Conservation (phyloP, 92 coral and sea anemone species). For the Epizoanthus illoricatus region DNA sequence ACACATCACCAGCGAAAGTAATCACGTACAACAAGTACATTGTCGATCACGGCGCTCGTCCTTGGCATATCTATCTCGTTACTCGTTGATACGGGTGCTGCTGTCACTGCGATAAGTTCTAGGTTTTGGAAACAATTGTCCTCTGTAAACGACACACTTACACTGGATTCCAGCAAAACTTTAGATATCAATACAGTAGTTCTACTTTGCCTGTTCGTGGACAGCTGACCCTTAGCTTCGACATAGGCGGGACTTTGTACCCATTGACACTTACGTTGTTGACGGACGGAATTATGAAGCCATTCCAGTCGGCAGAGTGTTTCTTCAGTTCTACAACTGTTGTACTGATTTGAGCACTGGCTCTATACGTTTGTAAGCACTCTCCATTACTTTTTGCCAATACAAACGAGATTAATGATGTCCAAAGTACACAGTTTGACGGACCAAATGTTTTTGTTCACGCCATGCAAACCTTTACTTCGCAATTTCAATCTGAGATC, state of each 20-base stretch:
- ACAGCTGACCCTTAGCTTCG: not conserved
- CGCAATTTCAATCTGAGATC: constrained; percentile 44
- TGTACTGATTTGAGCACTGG: constrained; percentile 10
- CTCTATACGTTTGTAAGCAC: not conserved
- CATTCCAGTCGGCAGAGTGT: constrained; percentile 43
- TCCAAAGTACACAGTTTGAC: not conserved
- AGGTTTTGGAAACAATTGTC: not conserved
- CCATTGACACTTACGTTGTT: constrained; percentile 33
- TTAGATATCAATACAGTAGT: constrained; percentile 29
- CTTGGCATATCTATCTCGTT: not conserved
- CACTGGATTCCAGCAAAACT: not conserved
- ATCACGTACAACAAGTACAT: no score
- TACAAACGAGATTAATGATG: not conserved
- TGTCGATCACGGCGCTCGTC: no score
- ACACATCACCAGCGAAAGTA: no score
- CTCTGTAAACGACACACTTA: not conserved
- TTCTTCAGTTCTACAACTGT: constrained; percentile 12
- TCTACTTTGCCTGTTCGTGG: constrained; percentile 28
- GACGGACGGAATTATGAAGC: constrained; percentile 36
- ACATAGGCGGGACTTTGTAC: constrained; percentile 20
- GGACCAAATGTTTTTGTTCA: not conserved
- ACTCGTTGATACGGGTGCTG: constrained; percentile 44
- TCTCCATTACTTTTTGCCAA: constrained; percentile 14
- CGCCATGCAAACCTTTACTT: constrained; percentile 34
- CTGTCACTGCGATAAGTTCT: constrained; percentile 23